Percentiles rank a stretch among this genome's conserved stretches.
phyloP scores from a whole-genome alignment of 2,797 vertebrate species.

The Coendou prehensilis region DNA sequence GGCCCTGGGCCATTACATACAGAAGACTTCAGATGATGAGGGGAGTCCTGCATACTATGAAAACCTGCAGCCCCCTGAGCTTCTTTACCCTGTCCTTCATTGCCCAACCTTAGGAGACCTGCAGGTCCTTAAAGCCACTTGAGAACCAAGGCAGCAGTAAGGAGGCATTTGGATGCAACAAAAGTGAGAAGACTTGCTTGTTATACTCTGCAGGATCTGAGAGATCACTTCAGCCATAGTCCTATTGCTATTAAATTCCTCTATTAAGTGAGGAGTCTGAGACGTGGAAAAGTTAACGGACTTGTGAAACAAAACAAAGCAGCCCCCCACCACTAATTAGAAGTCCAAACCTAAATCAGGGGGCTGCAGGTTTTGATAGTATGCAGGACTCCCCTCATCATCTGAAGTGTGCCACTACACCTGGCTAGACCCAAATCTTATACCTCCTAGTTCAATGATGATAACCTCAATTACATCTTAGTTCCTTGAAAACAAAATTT shows the following conservation, averaged over 20 bases:
- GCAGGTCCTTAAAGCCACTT: not conserved
- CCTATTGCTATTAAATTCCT: conserved; percentile 18
- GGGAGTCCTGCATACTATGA: not conserved
- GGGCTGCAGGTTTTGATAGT: too few relatives aligned
- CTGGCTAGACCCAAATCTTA: not conserved
- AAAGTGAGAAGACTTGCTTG: not conserved
- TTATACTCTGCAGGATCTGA: not conserved
- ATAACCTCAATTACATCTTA: conserved; percentile 24
- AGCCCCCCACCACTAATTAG: not conserved
- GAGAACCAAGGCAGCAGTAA: not conserved
- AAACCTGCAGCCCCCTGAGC: not conserved
- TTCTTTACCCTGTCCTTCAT: not conserved
- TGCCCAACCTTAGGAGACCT: not conserved
- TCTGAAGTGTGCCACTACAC: not conserved
- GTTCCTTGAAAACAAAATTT: conserved; percentile 2
- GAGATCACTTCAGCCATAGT: not conserved
- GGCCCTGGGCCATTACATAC: not conserved
- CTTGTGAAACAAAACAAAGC: not conserved
- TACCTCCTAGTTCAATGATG: not conserved
- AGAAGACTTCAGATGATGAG: not conserved
- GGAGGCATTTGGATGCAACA: not conserved
- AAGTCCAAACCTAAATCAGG: not conserved
- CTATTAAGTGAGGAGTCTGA: conserved; percentile 42
- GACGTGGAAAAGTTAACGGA: not conserved
- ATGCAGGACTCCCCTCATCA: too few relatives aligned